Conservation (phyloP, 2,113 vertebrate species). For the Microcebus griseorufus region DNA sequence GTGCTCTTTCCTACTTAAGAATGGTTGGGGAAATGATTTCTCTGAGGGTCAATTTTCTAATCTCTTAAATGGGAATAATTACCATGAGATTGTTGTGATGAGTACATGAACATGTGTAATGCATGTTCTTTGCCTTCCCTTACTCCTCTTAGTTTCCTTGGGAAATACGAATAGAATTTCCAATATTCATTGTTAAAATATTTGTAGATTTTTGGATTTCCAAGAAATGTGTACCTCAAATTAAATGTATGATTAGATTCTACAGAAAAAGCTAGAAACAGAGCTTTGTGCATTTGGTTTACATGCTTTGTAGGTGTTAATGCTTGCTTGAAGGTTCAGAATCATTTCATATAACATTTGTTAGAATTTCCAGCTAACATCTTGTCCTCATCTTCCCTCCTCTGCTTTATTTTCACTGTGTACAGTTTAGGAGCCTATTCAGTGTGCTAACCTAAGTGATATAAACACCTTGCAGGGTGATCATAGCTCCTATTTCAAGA, state of each 20-base stretch:
- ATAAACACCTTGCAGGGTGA: background rate
- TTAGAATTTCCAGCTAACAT: background rate
- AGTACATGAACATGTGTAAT: background rate
- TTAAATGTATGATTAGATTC: constrained; percentile 26
- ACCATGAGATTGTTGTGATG: background rate
- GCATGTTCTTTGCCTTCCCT: background rate
- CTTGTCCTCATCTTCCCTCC: background rate
- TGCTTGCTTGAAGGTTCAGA: background rate
- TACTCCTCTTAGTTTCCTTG: constrained; percentile 28
- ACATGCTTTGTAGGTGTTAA: constrained; percentile 29
- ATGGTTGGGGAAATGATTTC: background rate
- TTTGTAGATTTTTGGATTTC: constrained; percentile 47
- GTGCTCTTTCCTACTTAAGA: background rate
- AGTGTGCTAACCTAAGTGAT: constrained; percentile 12
- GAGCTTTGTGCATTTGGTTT: constrained; percentile 31
- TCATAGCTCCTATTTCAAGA: constrained; percentile 5
- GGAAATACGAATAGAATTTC: background rate
- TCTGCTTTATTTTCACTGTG: background rate
- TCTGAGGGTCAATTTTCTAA: background rate
- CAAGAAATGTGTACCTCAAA: background rate
- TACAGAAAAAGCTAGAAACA: background rate
- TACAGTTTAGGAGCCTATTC: background rate
- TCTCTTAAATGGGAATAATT: background rate
- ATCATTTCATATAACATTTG: background rate
- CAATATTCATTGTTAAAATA: constrained; percentile 37